Percentiles rank a stretch among this genome's conserved stretches.
Conservation (phyloP, 2,888 invertebrate species). For the Octonoba sinensis region DNA sequence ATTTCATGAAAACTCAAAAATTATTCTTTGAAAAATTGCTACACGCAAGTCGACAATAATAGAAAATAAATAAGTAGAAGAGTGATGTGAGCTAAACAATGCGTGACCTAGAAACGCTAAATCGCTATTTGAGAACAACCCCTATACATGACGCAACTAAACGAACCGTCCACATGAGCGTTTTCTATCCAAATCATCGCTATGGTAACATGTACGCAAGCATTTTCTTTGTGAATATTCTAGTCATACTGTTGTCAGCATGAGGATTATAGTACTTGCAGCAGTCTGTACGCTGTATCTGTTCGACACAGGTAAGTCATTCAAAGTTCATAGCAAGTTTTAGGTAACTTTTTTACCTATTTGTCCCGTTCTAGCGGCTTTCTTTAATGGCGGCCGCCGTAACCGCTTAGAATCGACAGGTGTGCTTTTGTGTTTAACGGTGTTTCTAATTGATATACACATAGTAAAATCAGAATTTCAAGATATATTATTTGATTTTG, state of each 20-base stretch:
- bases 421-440: conserved; percentile 18
- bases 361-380: no score
- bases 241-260: conserved; percentile 24
- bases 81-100: no score
- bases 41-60: no score
- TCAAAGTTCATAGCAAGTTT: no score
- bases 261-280: conserved; percentile 11
- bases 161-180: conserved; percentile 18
- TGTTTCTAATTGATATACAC: not conserved
- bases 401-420: conserved; percentile 27
- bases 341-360: conserved; percentile 18
- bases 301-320: conserved; percentile 16
- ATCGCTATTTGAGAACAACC: not conserved
- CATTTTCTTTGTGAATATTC: conserved; percentile 10
- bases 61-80: no score
- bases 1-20: no score
- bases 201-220: conserved; percentile 38
- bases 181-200: conserved; percentile 19
- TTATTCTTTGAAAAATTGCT: no score
- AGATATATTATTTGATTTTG: no score
- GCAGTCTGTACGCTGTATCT: conserved; percentile 14
- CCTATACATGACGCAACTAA: conserved; percentile 42
- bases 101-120: no score
- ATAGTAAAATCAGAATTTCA: no score
- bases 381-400: conserved; percentile 31